Evolutionary conservation across 1,140 invertebrate genomes (phyloP), one percentile per base, ranked within the genome.

Genomic region (Drosophila arawakana): DNA sequence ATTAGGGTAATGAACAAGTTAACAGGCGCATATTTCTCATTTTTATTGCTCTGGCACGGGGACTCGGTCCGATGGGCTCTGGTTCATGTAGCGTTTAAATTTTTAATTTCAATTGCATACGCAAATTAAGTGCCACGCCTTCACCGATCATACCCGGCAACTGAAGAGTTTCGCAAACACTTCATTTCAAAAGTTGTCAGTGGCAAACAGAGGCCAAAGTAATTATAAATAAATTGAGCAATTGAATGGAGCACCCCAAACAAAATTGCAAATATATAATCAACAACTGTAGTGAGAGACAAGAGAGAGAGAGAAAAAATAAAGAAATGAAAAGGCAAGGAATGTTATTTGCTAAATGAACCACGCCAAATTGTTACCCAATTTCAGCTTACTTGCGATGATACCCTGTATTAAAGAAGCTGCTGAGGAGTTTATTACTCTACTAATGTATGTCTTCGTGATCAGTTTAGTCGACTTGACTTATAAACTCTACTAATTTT

Each of bases 1-100:
- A 89, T 89, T 89, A 89, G 85, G 84, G 80, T 89, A 89, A 89
- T 89, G 84, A 89, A 89, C 85, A 89, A 89, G 85, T 89, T 89
- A 89, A 89, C 84, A 89, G 85, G 78, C 85, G 85, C 74, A 81
- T 84, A 89, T 90, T 84, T 90, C 72, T 89, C 78, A 85, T 90
- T 84, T 78, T 84, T 83, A 83, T 84, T 89, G 88, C 69, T 65
- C 37, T 47, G 46, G 70, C 63, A 46, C 67, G 50, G 69, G 68
- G 52, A 59, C 39, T 60, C 58, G 66, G 30, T 67, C 18, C 30
- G 74, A 57, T 55, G 25, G 25, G 25, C 25, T 30, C 25, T 30
- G 67, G 67, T 79, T 76, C 66, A 18, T 74, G 67, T 78, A 68
- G 61, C 65, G 68, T 66, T 85, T 78, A 81, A 81, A 81, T 85